Evolutionary conservation across 1,140 invertebrate species (phyloP).

Genomic region (Heliconius melpomene): DNA sequence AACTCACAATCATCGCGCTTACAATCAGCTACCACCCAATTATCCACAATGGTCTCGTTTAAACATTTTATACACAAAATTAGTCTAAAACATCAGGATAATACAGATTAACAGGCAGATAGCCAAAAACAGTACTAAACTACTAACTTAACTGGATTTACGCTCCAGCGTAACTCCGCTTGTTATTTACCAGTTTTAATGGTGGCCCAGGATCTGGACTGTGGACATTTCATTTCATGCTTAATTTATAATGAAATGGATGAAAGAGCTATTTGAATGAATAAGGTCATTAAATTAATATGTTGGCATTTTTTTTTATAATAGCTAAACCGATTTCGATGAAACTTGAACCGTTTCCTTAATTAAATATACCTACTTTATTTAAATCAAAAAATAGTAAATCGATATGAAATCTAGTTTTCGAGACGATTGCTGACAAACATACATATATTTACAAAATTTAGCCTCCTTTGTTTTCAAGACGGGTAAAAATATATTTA

Average conservation of each 20-base stretch:
- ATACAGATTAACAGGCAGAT: background rate
- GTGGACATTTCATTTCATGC: conserved; percentile 5
- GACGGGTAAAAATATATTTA: no score
- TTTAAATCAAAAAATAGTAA: no score
- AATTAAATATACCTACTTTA: no score
- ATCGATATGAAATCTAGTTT: no score
- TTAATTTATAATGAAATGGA: conserved; percentile 8
- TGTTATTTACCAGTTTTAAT: background rate
- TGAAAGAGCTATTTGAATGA: background rate
- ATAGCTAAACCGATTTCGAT: no score
- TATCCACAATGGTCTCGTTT: no score
- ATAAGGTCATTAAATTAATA: background rate
- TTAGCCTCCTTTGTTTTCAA: no score
- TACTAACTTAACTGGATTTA: background rate
- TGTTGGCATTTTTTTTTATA: background rate
- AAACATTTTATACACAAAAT: background rate
- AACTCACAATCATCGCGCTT: no score
- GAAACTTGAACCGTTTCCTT: no score
- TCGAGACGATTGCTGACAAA: no score
- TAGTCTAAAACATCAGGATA: background rate
- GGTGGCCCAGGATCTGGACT: background rate
- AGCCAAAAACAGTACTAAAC: background rate
- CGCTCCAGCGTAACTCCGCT: background rate
- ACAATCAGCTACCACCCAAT: no score
- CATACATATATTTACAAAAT: no score